Base-by-base conservation (phyloP, 2,113 vertebrate genomes). In the Eurystomus gularis region DNA sequence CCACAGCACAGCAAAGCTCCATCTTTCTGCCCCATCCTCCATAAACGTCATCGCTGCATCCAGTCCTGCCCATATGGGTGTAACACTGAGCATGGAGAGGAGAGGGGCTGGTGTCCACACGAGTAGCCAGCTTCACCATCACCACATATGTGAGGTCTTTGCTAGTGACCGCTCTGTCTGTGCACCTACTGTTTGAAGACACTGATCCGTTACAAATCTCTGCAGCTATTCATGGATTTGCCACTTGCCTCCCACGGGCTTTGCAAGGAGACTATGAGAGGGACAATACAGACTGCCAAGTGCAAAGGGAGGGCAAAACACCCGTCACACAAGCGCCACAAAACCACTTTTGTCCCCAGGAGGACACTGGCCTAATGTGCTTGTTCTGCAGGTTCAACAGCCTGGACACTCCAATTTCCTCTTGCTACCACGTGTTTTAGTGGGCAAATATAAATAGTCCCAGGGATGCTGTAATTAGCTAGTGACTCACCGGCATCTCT, bases 381-480 rank as follows among this genome's bases (percentile, higher is more conserved):
- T 88, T 2, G 0, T 77, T 33, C 82, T 40, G 65, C 51, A 75
- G 70, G 65, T 85, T 86, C 82, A 88, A 72, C 44, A 89, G 65
- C 35, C 61, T 42, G 69, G 68, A 60, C 80, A 39, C 68, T 91
- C 46, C 66, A 70, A 31, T 82, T 91, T 62, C 93, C 81, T 82
- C 29, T 65, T 39, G 8, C 33, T 68, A 91, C 64, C 76, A 37
- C 1, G 0, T 79, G 81, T 65, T 84, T 80, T 79, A 85, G 39
- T 62, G 58, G 57, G 24, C 26, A 93, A 57, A 84, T 83, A 96
- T 87, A 95, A 91, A 97, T 94, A 93, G 82, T 29, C 18, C 29
- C 76, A 91, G 52, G 44, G 95, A 93, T 93, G 90, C 29, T 93
- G 81, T 94, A 97, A 95, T 97, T 95, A 95, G 88, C 76, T 84